These are phyloP conservation scores for Chaunax sp. DNA, from an alignment of 2,797 vertebrate species.

Conservation along the genomic window DNA sequence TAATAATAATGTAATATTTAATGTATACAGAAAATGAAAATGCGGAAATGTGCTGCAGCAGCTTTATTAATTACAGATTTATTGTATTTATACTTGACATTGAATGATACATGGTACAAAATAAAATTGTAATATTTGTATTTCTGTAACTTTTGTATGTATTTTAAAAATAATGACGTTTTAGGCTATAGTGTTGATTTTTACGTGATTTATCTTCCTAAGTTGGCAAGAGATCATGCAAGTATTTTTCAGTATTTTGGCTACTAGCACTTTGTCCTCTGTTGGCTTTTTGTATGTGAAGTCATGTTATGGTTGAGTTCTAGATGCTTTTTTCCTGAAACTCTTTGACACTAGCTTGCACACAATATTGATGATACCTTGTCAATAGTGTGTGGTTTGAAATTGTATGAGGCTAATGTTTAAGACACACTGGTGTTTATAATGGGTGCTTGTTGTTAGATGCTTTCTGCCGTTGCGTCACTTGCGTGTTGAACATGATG, in stretches of 20 bases:
- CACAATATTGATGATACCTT: not conserved
- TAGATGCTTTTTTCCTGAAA: slow-evolving; percentile 8
- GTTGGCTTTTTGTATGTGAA: slow-evolving; percentile 27
- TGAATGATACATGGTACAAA: not conserved
- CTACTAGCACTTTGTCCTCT: slow-evolving; percentile 13
- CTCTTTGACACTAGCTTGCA: slow-evolving; percentile 9
- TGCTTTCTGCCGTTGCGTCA: slow-evolving; percentile 18
- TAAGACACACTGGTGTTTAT: slow-evolving; percentile 20
- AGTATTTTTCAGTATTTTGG: slow-evolving; percentile 3
- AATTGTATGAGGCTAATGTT: slow-evolving; percentile 5
- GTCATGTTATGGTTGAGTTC: slow-evolving; percentile 13
- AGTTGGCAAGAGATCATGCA: slow-evolving; percentile 2
- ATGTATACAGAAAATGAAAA: not conserved
- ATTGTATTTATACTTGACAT: not conserved
- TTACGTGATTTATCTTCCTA: not conserved
- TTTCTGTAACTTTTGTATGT: slow-evolving; percentile 11
- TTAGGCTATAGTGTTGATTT: slow-evolving; percentile 17
- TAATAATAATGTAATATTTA: too few species aligned
- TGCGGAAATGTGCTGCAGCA: not conserved
- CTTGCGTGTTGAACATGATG: slow-evolving; percentile 27
- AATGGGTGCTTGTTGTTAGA: slow-evolving; percentile 20
- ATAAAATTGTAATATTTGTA: not conserved
- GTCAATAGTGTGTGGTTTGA: slow-evolving; percentile 22
- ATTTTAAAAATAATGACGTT: not conserved
- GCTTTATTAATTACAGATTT: not conserved